Evolutionary conservation across 2,888 invertebrate genomes (phyloP).

Genomic region (Nymphalis urticae): DNA sequence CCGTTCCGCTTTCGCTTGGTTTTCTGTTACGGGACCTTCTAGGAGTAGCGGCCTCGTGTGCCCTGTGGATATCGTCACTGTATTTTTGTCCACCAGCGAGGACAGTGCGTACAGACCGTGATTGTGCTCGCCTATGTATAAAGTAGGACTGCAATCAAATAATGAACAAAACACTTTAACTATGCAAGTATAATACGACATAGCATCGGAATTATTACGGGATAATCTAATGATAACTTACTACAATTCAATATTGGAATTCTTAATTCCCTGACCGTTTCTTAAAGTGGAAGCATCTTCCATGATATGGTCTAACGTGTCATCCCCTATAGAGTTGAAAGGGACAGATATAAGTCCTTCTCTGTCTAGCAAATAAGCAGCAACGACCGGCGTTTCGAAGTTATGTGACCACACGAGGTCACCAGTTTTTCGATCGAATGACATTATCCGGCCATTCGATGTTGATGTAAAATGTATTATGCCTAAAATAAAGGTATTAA

Average conservation of each 20-base stretch:
- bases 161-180: not conserved
- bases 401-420: slow-evolving; percentile 93
- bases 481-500: slow-evolving; percentile 75
- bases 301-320: slow-evolving; percentile 87
- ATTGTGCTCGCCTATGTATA: slow-evolving; percentile 93
- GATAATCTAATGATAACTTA: slow-evolving; percentile 56
- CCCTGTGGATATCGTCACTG: slow-evolving; percentile 89
- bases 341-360: slow-evolving; percentile 92
- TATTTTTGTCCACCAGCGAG: slow-evolving; percentile 94
- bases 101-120: slow-evolving; percentile 96
- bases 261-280: slow-evolving; percentile 81
- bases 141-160: slow-evolving; percentile 85
- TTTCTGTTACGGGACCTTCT: slow-evolving; percentile 84
- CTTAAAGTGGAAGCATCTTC: slow-evolving; percentile 80
- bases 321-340: slow-evolving; percentile 93
- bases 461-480: slow-evolving; percentile 94
- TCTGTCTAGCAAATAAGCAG: slow-evolving; percentile 89
- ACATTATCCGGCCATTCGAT: slow-evolving; percentile 92
- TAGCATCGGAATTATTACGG: not conserved
- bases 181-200: not conserved
- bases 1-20: slow-evolving; percentile 51
- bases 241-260: slow-evolving; percentile 83
- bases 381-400: slow-evolving; percentile 94
- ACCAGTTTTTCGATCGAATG: slow-evolving; percentile 91
- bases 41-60: slow-evolving; percentile 86